Evolutionary conservation across 2,888 invertebrate species (phyloP), one percentile per base, ranked within the genome.

Genomic region (Epinotia bilunana): DNA sequence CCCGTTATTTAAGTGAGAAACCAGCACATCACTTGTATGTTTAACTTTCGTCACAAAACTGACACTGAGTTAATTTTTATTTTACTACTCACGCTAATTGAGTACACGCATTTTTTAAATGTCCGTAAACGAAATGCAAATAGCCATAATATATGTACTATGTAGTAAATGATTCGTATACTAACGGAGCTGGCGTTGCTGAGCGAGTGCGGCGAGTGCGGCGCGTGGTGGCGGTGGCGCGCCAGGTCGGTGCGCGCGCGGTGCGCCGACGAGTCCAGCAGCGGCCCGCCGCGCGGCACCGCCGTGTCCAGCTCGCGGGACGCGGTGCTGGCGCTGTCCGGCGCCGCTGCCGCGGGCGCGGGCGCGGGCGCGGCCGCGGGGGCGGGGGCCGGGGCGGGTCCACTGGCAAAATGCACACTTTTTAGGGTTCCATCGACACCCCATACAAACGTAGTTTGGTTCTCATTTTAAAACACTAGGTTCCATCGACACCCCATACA

Each of bases 231-330:
- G 71, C 94, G 87, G 82, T 92, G 93, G 78, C 96, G 97, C 74
- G 97, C 98, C 82, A 99, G 95, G 91, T 98, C 98, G 20, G 97
- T 98, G 92, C 93, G 90, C 79, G 92, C 93, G 86, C 94, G 91
- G 84, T 96, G 97, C 18, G 97, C 97, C 1, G 98, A 97, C 82
- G 97, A 97, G 91, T 99, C 99, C 68, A 99, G 95, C 78, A 98
- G 95, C 86, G 88, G 71, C 18, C 96, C 97, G 83, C 89, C 86
- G 81, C 97, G 97, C 71, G 98, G 98, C 77, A 99, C 97, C 0
- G 97, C 98, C 79, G 96, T 96, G 91, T 98, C 98, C 83, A 98
- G 94, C 91, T 98, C 98, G 84, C 98, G 90, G 5, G 91, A 88
- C 80, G 90, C 83, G 46, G 78, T 77, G 87, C 64, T 33, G 33